A percentile compares a stretch with the other conserved stretches of the same genome.
Evolutionary conservation across 2,113 vertebrate genomes (phyloP).

Genomic region (Megaceryle maxima): DNA sequence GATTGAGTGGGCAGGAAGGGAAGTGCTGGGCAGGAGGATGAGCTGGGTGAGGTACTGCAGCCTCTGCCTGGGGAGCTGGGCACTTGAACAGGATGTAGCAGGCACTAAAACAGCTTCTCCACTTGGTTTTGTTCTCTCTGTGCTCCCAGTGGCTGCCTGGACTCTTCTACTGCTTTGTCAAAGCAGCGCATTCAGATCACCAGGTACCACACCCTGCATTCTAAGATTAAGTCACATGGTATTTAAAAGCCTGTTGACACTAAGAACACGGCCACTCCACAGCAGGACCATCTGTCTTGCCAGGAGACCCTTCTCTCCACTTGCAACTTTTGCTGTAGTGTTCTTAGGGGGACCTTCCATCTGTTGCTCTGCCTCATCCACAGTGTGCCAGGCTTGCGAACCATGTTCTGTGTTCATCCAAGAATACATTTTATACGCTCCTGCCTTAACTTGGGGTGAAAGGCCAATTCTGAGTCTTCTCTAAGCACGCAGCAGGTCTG

Average conservation of each 20-base stretch:
- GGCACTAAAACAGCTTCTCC: background rate
- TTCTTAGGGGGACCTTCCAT: background rate
- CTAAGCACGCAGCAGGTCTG: background rate
- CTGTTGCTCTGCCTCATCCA: background rate
- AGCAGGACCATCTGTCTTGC: background rate
- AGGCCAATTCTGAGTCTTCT: background rate
- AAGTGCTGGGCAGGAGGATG: background rate
- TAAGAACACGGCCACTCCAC: accelerated
- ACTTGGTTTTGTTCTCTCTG: background rate
- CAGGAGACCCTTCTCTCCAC: background rate
- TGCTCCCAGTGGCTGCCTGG: background rate
- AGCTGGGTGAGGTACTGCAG: background rate
- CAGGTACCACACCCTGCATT: background rate
- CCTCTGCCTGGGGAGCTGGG: accelerated
- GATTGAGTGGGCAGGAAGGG: background rate
- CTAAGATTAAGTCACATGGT: background rate
- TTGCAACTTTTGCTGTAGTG: background rate
- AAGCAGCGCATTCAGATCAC: background rate
- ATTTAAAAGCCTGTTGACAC: background rate
- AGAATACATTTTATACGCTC: too few species aligned
- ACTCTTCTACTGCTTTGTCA: background rate
- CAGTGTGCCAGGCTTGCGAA: background rate
- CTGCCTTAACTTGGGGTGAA: background rate
- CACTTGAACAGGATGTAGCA: accelerated
- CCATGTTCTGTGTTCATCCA: accelerated